phyloP scores from a whole-genome alignment of 2,113 vertebrate genomes.

The Porphyrio hochstetteri region DNA sequence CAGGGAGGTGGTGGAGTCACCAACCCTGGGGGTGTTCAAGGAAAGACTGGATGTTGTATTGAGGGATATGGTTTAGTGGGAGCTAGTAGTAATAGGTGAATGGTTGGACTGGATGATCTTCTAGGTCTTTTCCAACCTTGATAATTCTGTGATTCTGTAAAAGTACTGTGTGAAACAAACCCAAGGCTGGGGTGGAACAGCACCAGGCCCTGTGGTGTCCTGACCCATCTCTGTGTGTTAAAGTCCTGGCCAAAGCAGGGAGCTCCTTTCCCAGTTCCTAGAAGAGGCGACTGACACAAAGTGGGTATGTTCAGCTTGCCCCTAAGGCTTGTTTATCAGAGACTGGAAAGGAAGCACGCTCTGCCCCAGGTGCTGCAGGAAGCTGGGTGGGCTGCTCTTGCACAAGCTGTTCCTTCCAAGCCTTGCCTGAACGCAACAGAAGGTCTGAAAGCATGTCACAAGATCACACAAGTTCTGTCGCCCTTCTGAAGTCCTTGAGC shows the following conservation, averaged over 20 bases:
- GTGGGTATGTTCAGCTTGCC: not conserved
- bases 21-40: too few species aligned
- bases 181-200: rapidly evolving
- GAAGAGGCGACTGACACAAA: not conserved
- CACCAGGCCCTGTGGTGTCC: not conserved
- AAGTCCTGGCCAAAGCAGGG: not conserved
- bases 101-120: too few species aligned
- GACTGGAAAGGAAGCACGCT: not conserved
- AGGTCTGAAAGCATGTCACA: rapidly evolving
- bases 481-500: not conserved
- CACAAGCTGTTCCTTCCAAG: not conserved
- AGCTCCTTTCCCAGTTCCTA: not conserved
- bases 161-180: not conserved
- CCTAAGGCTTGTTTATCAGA: not conserved
- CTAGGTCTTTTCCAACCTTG: too few species aligned
- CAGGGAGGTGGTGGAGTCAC: too few species aligned
- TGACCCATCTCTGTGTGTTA: not conserved
- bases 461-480: not conserved
- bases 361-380: not conserved
- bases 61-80: too few species aligned
- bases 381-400: not conserved
- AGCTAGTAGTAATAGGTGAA: too few species aligned
- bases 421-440: not conserved
- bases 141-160: too few species aligned
- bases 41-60: too few species aligned